Evolutionary conservation across 2,113 vertebrate species (phyloP), one percentile per base, ranked within the genome.

Genomic region (Eubucco bourcierii): DNA sequence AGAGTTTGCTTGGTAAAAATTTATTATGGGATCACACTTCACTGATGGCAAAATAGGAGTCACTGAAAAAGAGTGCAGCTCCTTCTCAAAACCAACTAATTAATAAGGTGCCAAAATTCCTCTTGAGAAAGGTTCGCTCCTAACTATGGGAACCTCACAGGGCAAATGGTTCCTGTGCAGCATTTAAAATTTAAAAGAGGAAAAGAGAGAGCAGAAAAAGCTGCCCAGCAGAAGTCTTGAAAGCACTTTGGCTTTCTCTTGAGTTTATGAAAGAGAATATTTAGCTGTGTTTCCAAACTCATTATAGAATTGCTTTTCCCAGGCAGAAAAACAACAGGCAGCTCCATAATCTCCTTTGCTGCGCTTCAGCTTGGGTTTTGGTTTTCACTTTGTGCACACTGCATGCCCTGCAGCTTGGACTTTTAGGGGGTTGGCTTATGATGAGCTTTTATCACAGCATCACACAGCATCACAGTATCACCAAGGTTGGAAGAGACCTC

Each of bases 71-170:
- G 97, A 98, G 96, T 97, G 80, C 97, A 98, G 97, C 97, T 97
- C 97, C 95, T 95, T 96, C 97, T 98, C 97, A 95, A 97, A 98
- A 98, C 97, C 84, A 87, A 92, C 97, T 98, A 97, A 98, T 98
- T 98, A 98, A 98, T 97, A 98, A 97, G 97, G 97, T 98, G 97
- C 97, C 97, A 97, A 95, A 98, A 98, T 98, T 98, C 97, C 93
- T 91, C 94, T 84, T 84, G 96, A 97, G 97, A 95, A 96, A 93
- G 85, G 94, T 96, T 97, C 96, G 95, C 96, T 97, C 93, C 97
- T 97, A 84, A 96, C 96, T 96, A 95, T 97, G 94, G 96, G 97
- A 97, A 97, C 94, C 95, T 97, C 92, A 68, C 82, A 81, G 90
- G 80, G 93, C 92, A 97, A 98, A 95, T 84, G 92, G 93, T 94